phyloP scores from a whole-genome alignment of 2,113 vertebrate genomes.

The Pica pica region DNA sequence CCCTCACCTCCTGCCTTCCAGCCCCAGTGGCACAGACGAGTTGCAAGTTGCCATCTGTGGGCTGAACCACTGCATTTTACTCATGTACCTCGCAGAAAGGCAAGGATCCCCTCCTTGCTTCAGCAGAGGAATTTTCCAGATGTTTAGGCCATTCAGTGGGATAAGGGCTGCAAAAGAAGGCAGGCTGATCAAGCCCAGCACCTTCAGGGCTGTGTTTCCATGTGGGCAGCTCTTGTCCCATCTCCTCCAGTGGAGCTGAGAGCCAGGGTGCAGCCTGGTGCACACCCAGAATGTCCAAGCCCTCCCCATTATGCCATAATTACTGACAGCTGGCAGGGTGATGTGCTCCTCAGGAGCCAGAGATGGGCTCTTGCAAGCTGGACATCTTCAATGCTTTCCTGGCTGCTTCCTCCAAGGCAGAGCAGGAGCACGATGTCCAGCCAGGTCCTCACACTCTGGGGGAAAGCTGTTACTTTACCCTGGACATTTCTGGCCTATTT shows the following conservation, averaged over 20 bases:
- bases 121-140: background rate
- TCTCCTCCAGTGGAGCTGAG: background rate
- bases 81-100: background rate
- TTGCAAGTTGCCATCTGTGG: background rate
- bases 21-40: rapidly evolving
- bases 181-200: background rate
- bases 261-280: background rate
- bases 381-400: background rate
- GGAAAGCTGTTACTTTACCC: background rate
- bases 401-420: background rate
- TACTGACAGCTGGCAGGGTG: background rate
- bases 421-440: background rate
- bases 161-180: background rate
- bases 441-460: background rate
- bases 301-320: rapidly evolving
- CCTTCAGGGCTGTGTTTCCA: background rate
- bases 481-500: background rate
- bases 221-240: background rate
- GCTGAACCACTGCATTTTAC: background rate
- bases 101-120: background rate
- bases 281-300: background rate
- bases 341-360: background rate
- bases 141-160: background rate
- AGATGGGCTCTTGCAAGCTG: background rate
- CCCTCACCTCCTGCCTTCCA: background rate